These are phyloP conservation scores for Cirrhinus mrigala DNA, from an alignment of 2,797 vertebrate genomes.

Conservation along the genomic window DNA sequence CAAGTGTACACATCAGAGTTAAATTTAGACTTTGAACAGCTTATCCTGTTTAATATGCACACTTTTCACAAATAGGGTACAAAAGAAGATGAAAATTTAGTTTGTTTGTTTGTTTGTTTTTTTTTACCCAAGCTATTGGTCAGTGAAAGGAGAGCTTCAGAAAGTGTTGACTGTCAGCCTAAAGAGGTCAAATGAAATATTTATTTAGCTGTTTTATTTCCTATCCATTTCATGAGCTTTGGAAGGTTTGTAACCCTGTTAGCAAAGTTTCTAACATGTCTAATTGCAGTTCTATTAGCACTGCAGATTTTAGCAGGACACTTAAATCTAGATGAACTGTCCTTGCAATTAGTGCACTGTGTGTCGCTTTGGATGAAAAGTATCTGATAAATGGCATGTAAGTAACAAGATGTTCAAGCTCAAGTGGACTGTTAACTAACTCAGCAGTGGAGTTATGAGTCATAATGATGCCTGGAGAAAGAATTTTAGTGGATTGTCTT, in stretches of 20 bases:
- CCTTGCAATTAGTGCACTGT: conserved; percentile 1
- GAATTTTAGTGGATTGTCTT: conserved; percentile 12
- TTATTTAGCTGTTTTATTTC: background rate
- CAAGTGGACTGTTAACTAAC: conserved; percentile 39
- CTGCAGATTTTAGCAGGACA: background rate
- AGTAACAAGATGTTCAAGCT: conserved; percentile 37
- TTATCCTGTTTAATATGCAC: background rate
- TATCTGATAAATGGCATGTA: conserved; percentile 32
- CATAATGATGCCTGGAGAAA: conserved; percentile 34
- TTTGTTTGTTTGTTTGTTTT: no score
- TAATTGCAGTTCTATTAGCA: background rate
- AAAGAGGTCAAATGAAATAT: background rate
- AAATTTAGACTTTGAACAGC: background rate
- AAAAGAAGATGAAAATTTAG: background rate
- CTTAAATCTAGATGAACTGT: conserved; percentile 33
- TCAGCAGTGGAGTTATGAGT: conserved; percentile 22
- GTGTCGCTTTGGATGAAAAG: background rate
- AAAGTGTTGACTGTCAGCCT: background rate
- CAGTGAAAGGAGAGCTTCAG: background rate
- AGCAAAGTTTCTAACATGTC: background rate
- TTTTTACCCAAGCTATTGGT: background rate
- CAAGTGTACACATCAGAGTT: conserved; percentile 3
- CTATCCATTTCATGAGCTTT: background rate
- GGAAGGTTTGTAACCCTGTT: background rate
- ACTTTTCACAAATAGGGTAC: background rate